Evolutionary conservation across 2,888 invertebrate species (phyloP), one percentile per base, ranked within the genome.

Genomic region (Euplagia quadripunctaria): DNA sequence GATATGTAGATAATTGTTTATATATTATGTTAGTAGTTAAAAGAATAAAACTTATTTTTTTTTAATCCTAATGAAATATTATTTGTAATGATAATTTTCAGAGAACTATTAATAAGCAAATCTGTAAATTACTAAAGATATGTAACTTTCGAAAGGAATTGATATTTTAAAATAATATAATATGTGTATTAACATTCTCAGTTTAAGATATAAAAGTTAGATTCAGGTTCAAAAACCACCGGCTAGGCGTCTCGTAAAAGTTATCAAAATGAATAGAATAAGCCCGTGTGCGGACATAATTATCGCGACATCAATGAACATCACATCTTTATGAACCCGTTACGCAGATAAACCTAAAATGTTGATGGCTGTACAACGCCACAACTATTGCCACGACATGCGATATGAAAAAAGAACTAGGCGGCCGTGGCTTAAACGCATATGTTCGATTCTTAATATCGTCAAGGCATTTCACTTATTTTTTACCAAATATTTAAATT

Each of bases 271-370:
- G 88, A 88, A 87, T 85, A 88, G 87, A 88, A 86, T 85, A 85
- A 87, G 89, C 85, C 79, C 82, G 87, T 85, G 83, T 86, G 86
- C 74, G 80, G 82, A 84, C 87, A 87, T 91, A 91, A 92, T 91
- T 92, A 92, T 90, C 81, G 86, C 85, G 88, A 87, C 73, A 86
- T 90, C 89, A 91, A 92, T 94, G 91, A 93, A 93, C 87, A 91
- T 87, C 85, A 88, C 89, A 89, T 91, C 90, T 93, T 94, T 93
- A 93, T 91, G 90, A 85, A 84, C 86, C 85, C 84, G 87, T 87
- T 87, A 88, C 85, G 82, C 86, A 83, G 93, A 94, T 93, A 93
- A 92, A 92, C 89, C 91, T 92, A 90, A 91, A 91, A 91, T 88
- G 91, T 89, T 89, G 89, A 90, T 88, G 88, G 87, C 87, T 82